Evolutionary conservation across 2,888 invertebrate species (phyloP).

Genomic region (Dasysyrphus tricinctus): DNA sequence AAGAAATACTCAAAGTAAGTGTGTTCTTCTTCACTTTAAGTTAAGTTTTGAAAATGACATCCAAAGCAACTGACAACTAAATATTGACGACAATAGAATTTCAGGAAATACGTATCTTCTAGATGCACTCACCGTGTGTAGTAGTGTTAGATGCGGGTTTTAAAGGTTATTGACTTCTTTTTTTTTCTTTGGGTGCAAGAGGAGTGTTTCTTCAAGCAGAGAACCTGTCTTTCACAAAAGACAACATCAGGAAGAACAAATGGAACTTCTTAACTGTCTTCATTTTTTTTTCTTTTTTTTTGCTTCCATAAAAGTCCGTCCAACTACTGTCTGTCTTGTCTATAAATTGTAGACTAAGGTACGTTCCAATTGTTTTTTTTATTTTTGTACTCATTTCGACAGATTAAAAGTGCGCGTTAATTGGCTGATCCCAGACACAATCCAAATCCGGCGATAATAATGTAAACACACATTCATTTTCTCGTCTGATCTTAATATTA

Average conservation of each 20-base stretch:
- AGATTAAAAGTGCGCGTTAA: constrained; percentile 66
- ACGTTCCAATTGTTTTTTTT: constrained; percentile 26
- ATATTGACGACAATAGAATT: constrained; percentile 45
- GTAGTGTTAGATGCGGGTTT: constrained; percentile 16
- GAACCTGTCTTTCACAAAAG: constrained; percentile 67
- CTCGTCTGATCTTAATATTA: constrained; percentile 27
- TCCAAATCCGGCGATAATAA: constrained; percentile 14
- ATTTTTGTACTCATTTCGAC: constrained; percentile 35
- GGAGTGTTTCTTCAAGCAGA: constrained; percentile 34
- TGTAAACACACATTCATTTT: constrained; percentile 63
- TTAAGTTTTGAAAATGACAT: constrained; percentile 11
- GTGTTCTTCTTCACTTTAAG: background rate
- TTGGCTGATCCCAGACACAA: constrained; percentile 60
- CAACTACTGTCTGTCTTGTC: constrained; percentile 11
- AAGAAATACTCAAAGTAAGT: constrained; percentile 64
- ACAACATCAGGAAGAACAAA: constrained; percentile 40
- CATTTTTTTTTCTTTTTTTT: constrained; percentile 21
- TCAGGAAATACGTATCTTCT: constrained; percentile 59
- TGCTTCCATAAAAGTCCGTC: constrained; percentile 26
- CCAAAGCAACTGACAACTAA: constrained; percentile 6
- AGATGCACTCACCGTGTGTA: constrained; percentile 25
- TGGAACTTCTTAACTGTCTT: constrained; percentile 13
- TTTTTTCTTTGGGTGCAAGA: constrained; percentile 33
- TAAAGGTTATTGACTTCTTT: constrained; percentile 62
- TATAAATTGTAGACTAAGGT: background rate